Conservation (phyloP, 2,888 invertebrate species). For the Brachylomia viminalis region DNA sequence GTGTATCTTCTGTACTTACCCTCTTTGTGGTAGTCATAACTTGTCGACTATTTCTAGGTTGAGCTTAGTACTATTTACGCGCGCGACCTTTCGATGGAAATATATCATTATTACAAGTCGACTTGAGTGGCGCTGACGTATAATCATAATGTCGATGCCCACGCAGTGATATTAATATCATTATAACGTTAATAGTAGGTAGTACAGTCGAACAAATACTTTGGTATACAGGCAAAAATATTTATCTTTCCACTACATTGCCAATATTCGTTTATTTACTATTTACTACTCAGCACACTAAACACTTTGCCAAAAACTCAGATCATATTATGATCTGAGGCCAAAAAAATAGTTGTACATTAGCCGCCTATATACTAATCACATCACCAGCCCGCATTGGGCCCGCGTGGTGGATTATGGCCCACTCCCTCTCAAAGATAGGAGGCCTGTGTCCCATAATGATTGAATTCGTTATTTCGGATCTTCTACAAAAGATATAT, state of each 20-base stretch:
- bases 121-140: constrained; percentile 49
- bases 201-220: neutral
- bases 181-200: neutral
- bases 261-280: neutral
- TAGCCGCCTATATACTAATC: neutral
- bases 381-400: neutral
- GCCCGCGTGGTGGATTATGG: neutral
- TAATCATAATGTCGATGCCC: constrained; percentile 21
- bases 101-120: constrained; percentile 53
- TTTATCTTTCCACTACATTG: neutral
- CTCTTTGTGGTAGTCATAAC: constrained; percentile 15
- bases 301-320: neutral
- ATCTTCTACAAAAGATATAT: too few relatives aligned
- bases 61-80: constrained; percentile 50
- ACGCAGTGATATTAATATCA: constrained; percentile 5
- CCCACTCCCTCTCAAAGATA: neutral
- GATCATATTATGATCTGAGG: too few relatives aligned
- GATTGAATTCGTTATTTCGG: too few relatives aligned
- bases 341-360: too few relatives aligned
- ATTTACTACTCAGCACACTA: neutral
- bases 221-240: neutral
- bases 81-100: constrained; percentile 53
- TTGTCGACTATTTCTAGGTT: constrained; percentile 46
- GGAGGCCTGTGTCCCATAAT: neutral
- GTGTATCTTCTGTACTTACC: constrained; percentile 20